Percentiles rank a stretch among this genome's conserved stretches.
These are phyloP conservation scores for Morone saxatilis DNA, from an alignment of 2,113 vertebrate species.

Conservation along the genomic window DNA sequence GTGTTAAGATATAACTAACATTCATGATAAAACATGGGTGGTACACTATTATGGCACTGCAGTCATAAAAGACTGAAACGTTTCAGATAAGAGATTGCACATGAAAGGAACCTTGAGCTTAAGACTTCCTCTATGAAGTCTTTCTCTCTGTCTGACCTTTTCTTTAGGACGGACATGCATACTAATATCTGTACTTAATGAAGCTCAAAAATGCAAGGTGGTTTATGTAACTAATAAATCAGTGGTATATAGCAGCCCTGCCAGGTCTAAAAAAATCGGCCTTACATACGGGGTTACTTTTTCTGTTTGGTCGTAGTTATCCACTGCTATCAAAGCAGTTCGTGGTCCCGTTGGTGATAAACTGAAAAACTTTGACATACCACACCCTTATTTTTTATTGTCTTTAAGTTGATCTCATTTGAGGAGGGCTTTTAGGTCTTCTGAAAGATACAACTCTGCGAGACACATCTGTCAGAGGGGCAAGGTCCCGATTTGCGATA, in stretches of 20 bases:
- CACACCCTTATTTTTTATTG: neutral
- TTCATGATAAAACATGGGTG: slow-evolving; percentile 1
- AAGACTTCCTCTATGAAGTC: neutral
- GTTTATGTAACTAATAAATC: neutral
- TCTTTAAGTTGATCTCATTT: slow-evolving; percentile 9
- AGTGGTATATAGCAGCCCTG: neutral
- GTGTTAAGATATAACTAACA: neutral
- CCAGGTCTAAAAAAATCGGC: neutral
- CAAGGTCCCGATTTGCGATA: neutral
- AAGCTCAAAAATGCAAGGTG: neutral
- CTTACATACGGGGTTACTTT: neutral
- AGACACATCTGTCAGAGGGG: neutral
- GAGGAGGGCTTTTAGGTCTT: neutral
- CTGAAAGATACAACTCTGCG: neutral
- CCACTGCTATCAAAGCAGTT: no score
- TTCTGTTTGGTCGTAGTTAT: no score
- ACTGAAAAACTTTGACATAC: no score
- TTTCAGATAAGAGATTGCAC: slow-evolving; percentile 34
- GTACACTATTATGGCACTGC: neutral
- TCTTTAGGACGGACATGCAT: neutral
- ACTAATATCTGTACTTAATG: neutral
- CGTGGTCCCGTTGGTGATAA: no score
- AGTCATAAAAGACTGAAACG: neutral
- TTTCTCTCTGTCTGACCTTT: neutral
- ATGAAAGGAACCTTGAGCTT: neutral